Conservation (phyloP, 2,888 invertebrate species). For the Hyalella azteca region DNA sequence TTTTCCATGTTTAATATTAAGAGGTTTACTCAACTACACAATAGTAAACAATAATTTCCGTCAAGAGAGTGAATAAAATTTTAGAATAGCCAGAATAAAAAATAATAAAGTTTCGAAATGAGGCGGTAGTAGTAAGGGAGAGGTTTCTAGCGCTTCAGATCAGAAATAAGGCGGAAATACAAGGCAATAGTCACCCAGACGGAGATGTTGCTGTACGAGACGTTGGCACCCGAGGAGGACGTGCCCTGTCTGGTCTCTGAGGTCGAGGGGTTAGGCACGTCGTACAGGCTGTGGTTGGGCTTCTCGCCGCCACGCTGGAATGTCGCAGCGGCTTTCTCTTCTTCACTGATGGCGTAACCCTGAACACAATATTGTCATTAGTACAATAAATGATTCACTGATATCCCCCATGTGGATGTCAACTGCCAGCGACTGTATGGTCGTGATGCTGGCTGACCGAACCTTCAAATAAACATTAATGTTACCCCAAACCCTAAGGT, state of each 20-base stretch:
- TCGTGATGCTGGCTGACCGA: slow-evolving; percentile 64
- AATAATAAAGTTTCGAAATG: no score
- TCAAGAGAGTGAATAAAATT: no score
- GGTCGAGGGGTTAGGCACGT: slow-evolving; percentile 11
- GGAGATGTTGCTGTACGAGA: neutral
- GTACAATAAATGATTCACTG: no score
- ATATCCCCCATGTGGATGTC: slow-evolving; percentile 82
- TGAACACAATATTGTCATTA: neutral
- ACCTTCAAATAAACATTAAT: no score
- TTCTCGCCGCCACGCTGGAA: neutral
- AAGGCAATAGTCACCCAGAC: slow-evolving; percentile 11
- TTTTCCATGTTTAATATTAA: no score
- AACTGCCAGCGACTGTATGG: slow-evolving; percentile 87
- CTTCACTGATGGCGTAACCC: slow-evolving; percentile 31
- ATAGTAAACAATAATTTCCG: no score
- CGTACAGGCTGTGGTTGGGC: slow-evolving; percentile 32
- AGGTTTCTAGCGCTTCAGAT: no score
- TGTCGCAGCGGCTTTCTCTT: slow-evolving; percentile 26
- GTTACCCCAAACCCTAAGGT: no score
- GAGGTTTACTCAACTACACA: no score
- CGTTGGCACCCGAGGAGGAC: slow-evolving; percentile 2
- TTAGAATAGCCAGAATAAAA: no score
- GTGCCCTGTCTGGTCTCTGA: neutral
- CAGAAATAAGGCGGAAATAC: no score
- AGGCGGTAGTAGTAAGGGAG: no score